Conservation (phyloP, 2,113 vertebrate species). For the Alethe diademata region DNA sequence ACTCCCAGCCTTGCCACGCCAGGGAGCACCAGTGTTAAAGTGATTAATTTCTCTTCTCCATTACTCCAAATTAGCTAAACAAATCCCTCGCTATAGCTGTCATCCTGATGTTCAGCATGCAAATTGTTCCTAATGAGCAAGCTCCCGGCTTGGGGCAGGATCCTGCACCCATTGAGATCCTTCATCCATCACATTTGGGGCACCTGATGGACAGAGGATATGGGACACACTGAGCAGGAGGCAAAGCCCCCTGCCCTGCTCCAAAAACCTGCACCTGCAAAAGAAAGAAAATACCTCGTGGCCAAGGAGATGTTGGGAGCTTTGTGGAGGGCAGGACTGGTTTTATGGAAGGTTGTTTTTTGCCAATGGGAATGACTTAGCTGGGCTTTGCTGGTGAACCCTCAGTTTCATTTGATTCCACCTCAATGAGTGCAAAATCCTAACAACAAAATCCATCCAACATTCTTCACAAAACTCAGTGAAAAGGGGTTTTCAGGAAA, state of each 20-base stretch:
- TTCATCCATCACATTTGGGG: background rate
- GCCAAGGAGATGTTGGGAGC: background rate
- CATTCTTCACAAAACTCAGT: background rate
- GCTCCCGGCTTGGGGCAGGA: constrained; percentile 11
- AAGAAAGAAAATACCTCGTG: background rate
- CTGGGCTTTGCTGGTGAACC: background rate
- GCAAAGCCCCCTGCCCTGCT: background rate
- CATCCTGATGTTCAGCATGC: constrained; percentile 67
- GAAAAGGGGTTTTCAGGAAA: background rate
- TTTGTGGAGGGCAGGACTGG: background rate
- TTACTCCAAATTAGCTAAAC: constrained; percentile 75
- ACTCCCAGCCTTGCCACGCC: background rate
- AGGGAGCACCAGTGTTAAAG: constrained; percentile 23
- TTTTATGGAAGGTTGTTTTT: background rate
- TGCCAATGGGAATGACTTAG: background rate
- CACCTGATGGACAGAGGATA: background rate
- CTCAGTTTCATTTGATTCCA: background rate
- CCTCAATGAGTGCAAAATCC: background rate
- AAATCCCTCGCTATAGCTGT: constrained; percentile 71
- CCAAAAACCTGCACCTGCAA: background rate
- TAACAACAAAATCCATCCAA: background rate
- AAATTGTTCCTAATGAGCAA: constrained; percentile 72
- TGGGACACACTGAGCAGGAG: background rate
- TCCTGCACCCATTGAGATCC: background rate
- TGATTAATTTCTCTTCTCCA: constrained; percentile 74